Conservation (phyloP, 2,113 vertebrate species). For the Merops nubicus region DNA sequence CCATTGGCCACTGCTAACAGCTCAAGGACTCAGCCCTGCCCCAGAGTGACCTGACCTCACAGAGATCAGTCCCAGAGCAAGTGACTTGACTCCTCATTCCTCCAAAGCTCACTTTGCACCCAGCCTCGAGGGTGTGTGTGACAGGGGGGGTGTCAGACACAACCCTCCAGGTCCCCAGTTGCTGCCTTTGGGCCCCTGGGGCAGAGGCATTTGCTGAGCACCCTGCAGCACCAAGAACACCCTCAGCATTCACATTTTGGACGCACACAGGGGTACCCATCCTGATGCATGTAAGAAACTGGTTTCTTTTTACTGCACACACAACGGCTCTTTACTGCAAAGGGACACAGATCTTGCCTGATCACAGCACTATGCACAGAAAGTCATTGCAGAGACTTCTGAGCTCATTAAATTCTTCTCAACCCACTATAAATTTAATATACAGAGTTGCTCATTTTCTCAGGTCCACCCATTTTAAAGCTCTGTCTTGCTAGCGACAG, state of each 20-base stretch:
- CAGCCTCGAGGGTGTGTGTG: no score
- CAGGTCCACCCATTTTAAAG: neutral
- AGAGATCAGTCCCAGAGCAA: no score
- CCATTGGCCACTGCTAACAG: no score
- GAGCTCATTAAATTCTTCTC: neutral
- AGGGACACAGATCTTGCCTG: neutral
- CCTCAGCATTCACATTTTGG: neutral
- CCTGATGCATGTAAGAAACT: neutral
- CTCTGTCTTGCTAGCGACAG: neutral
- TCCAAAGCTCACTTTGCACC: rapidly evolving
- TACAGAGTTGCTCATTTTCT: neutral
- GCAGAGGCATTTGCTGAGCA: neutral
- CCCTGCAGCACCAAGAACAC: rapidly evolving
- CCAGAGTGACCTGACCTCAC: no score
- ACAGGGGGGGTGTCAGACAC: no score
- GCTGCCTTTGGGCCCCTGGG: neutral
- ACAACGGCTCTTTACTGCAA: neutral
- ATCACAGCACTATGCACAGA: rapidly evolving
- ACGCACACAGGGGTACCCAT: neutral
- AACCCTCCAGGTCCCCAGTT: rapidly evolving
- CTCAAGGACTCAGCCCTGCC: no score
- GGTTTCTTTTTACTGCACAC: neutral
- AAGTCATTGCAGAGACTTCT: neutral
- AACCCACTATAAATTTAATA: neutral
- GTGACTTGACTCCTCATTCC: rapidly evolving